Evolutionary conservation across 30 jellyfish, hydroid and myxozoan genomes (phyloP).

Genomic region (Pelagia noctiluca): DNA sequence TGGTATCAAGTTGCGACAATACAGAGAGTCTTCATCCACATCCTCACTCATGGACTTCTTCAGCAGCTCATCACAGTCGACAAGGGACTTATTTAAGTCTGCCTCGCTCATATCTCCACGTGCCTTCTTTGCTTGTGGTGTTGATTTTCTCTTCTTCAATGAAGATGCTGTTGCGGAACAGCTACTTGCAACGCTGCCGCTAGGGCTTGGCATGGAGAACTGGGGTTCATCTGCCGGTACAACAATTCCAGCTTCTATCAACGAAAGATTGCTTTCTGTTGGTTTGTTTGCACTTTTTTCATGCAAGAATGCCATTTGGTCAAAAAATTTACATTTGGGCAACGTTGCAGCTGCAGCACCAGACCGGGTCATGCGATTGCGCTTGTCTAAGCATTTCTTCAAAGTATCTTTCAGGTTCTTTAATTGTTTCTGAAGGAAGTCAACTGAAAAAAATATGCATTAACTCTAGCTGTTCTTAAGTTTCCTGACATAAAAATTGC

Average conservation of each 20-base stretch:
- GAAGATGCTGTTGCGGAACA: conserved; percentile 5
- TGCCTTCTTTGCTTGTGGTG: not conserved
- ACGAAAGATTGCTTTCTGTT: conserved; percentile 33
- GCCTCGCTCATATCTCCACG: conserved; percentile 8
- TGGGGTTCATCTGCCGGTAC: conserved; percentile 19
- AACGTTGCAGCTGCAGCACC: conserved; percentile 76
- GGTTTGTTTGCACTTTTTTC: conserved; percentile 44
- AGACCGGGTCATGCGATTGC: conserved; percentile 52
- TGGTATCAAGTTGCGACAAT: conserved; percentile 42
- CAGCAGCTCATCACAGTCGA: conserved; percentile 11
- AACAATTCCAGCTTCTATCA: conserved; percentile 15
- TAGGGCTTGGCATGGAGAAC: conserved; percentile 15
- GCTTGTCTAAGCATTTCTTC: conserved; percentile 48
- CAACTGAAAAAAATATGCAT: conserved; percentile 28
- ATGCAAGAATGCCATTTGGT: conserved; percentile 55
- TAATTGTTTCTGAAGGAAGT: conserved; percentile 61
- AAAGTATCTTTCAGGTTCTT: conserved; percentile 55
- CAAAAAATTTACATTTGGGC: conserved; percentile 69
- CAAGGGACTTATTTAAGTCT: not conserved
- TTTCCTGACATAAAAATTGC: not conserved
- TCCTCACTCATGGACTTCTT: conserved; percentile 9
- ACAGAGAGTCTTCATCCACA: conserved; percentile 38
- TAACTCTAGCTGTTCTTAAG: not conserved
- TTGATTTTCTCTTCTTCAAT: conserved; percentile 8
- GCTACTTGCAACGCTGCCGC: conserved; percentile 21